Evolutionary conservation across 2,888 invertebrate species (phyloP), one percentile per base, ranked within the genome.

Genomic region (Beris chalybata): DNA sequence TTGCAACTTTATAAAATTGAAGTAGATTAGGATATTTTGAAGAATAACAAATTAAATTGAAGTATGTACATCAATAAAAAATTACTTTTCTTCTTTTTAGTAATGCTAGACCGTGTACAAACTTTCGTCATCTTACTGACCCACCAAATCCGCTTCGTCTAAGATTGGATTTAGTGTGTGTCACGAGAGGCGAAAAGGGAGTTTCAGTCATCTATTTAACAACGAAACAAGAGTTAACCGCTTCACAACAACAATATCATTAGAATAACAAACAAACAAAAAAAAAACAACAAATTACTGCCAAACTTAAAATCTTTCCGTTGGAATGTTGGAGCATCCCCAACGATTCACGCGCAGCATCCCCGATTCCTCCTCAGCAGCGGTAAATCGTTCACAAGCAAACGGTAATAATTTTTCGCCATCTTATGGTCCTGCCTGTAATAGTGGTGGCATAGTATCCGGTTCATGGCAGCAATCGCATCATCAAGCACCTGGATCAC

Each of bases 271-370:
- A 38, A 9, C 48, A 48, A 48, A 6, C 48, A 4, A 11, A 11
- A 48, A 48, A 5, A 48, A 11, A 15, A 15, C 2, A 48, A 48
- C 22, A 22, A 22, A 22, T 22, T 15, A 15, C 9, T 53, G 12
- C 12, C n/a, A 53, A 55, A 12, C 11, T 38, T 38, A 57, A 50
- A 22, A 32, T 58, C 52, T 38, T 72, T 7, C 44, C 67, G 72
- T 72, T 76, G 79, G 79, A 80, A 80, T 80, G 80, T 80, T 80
- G 79, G 80, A 80, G 76, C 78, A 79, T 77, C 78, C 79, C 75
- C 79, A 79, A 85, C 86, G 89, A 84, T 89, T 89, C 78, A 85
- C 85, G 82, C 88, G 89, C 82, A 86, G 87, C 85, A 87, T 87
- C 83, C 84, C 85, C 77, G 88, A 88, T 76, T 77, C 78, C 79